These are phyloP conservation scores for Cavia porcellus DNA, from an alignment of 2,113 vertebrate genomes.

Conservation along the genomic window DNA sequence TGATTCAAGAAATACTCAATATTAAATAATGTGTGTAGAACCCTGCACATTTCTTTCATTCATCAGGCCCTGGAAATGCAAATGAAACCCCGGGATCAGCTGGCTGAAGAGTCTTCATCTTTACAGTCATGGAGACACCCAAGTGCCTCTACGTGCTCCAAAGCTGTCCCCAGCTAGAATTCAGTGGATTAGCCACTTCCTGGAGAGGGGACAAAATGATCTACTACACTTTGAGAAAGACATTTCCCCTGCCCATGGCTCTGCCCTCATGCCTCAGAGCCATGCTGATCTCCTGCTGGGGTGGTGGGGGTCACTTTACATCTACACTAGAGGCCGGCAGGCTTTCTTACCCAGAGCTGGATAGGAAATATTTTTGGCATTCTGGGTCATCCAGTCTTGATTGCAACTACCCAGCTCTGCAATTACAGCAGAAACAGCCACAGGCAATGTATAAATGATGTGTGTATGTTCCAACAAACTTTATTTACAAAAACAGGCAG, in stretches of 20 bases:
- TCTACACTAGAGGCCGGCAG: neutral
- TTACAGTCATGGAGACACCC: neutral
- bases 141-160: neutral
- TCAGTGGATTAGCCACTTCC: accelerated
- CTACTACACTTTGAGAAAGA: neutral
- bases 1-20: neutral
- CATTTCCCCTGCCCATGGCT: neutral
- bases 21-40: neutral
- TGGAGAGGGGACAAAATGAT: too few species aligned
- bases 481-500: neutral
- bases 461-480: neutral
- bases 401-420: neutral
- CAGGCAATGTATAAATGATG: neutral
- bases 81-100: neutral
- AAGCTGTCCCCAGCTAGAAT: neutral
- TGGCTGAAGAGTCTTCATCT: neutral
- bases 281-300: neutral
- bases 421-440: neutral
- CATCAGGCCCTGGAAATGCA: neutral
- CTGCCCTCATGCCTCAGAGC: neutral
- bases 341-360: neutral
- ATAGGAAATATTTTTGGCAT: neutral
- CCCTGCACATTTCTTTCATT: neutral
- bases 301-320: neutral
- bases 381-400: neutral